Conservation (phyloP, 2,113 vertebrate species). For the Camelus bactrianus region DNA sequence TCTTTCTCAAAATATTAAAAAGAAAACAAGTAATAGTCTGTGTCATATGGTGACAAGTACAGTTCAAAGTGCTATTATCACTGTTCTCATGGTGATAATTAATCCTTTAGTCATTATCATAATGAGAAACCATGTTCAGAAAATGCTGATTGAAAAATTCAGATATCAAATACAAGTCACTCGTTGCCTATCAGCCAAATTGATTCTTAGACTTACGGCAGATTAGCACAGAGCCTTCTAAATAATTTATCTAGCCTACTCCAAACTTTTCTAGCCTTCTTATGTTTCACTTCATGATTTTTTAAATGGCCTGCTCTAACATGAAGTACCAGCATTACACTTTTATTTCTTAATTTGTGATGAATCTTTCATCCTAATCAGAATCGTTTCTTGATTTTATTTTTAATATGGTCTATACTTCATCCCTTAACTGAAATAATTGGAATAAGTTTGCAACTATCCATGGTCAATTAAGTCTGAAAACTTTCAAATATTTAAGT, state of each 20-base stretch:
- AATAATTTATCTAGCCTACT: conserved; percentile 83
- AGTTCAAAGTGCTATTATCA: conserved; percentile 82
- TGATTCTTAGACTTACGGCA: conserved; percentile 81
- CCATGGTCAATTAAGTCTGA: neutral
- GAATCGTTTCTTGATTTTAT: conserved; percentile 75
- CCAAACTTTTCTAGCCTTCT: conserved; percentile 86
- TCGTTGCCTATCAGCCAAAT: conserved; percentile 81
- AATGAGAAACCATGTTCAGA: conserved; percentile 81
- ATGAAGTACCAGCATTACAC: conserved; percentile 77
- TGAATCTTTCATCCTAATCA: conserved; percentile 82
- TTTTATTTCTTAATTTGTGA: conserved; percentile 83
- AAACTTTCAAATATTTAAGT: conserved; percentile 33
- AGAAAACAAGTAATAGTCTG: conserved; percentile 73
- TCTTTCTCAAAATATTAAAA: conserved; percentile 39
- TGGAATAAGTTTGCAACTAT: conserved; percentile 60
- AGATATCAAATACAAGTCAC: conserved; percentile 72
- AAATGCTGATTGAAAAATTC: conserved; percentile 86
- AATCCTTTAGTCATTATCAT: conserved; percentile 86
- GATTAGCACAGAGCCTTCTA: conserved; percentile 84
- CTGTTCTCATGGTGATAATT: conserved; percentile 85
- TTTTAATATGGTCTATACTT: conserved; percentile 67
- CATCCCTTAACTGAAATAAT: conserved; percentile 68
- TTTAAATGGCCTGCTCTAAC: conserved; percentile 76
- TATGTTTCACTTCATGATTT: conserved; percentile 82
- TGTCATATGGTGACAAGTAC: conserved; percentile 80